Evolutionary conservation across 2,888 invertebrate genomes (phyloP), one percentile per base, ranked within the genome.

Genomic region (Zelleria hepariella): DNA sequence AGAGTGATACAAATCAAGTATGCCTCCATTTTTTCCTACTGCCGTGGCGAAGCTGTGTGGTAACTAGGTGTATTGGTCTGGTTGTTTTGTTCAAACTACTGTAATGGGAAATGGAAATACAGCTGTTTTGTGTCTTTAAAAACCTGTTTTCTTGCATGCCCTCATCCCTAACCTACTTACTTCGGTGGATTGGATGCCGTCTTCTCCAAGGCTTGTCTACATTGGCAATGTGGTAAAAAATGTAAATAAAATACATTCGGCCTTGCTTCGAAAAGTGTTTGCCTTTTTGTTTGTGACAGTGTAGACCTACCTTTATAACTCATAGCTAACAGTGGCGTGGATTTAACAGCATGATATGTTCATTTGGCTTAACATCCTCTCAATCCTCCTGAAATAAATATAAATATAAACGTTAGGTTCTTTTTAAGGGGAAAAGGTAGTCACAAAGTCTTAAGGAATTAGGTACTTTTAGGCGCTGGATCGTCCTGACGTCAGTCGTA

Each of bases 91-190:
- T 25, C 47, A 24, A 18, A 55, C 70, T 78, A 78, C 79, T 84
- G 78, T 75, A 77, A 63, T 86, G 80, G 78, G 80, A 79, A 75
- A 69, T 86, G 78, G 81, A 86, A 86, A 87, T 87, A 87, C 76
- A 86, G 75, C 79, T 74, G 62, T 70, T 75, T 78, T 78, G 73
- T 66, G 80, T 82, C 70, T 70, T 42, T 23, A 75, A 78, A 76
- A 79, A 74, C 77, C 82, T 87, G 83, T 87, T 88, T 87, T 87
- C 83, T 88, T 88, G 88, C 88, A 88, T 87, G 85, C 65, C 69
- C 77, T 77, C 71, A 63, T 67, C 73, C 81, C 80, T 73, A 64
- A 74, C 75, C 78, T 67, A 69, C 27, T 42, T 18, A 24, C 24
- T 18, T 1, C 51, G 58, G 57, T 51, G 58, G 57, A 23, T 47